Base-by-base conservation (phyloP, 2,888 invertebrate species). In the Aethes cnicana region DNA sequence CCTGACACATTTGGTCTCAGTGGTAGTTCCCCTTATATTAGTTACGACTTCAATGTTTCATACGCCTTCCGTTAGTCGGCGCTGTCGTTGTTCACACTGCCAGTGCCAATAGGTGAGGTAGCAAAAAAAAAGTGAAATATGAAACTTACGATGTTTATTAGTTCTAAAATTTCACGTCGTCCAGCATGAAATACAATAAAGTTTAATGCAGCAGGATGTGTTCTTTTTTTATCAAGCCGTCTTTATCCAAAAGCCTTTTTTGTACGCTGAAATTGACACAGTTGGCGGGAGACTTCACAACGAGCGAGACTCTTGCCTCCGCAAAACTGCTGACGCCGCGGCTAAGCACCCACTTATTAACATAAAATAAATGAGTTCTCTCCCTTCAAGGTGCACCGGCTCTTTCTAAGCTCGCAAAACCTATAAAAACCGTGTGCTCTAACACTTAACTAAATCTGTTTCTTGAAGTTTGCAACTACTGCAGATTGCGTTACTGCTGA, bases 311-410 rank as follows among this genome's bases (percentile, higher is more conserved):
- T 64, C 66, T 69, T 62, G 59, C 59, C n/a, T 63, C 65, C 65
- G 60, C 66, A 59, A 77, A 81, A 81, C 73, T 78, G 80, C 81
- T 79, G 80, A 82, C 79, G 79, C 69, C 59, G 60, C 64, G 71
- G 69, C 69, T 76, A 75, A 75, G 71, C 73, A 64, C 70, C 72
- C 63, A 63, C 79, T 79, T 77, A 86, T 86, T 86, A 85, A 75
- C 85, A 84, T 87, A 84, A 82, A 80, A 72, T 77, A 78, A 84
- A 84, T 82, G 77, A 60, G 55, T 54, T 50, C 48, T 55, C 56
- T 58, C 59, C 39, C 50, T 53, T 43, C 48, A 78, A 80, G 79
- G 81, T 81, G 78, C 79, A 72, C 64, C 66, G 59, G 59, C 64
- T 59, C 47, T 56, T 62, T 64, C 65, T 65, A 62, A 62, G 62